Evolutionary conservation across 2,888 invertebrate genomes (phyloP).

Genomic region (Heliconius cydno): DNA sequence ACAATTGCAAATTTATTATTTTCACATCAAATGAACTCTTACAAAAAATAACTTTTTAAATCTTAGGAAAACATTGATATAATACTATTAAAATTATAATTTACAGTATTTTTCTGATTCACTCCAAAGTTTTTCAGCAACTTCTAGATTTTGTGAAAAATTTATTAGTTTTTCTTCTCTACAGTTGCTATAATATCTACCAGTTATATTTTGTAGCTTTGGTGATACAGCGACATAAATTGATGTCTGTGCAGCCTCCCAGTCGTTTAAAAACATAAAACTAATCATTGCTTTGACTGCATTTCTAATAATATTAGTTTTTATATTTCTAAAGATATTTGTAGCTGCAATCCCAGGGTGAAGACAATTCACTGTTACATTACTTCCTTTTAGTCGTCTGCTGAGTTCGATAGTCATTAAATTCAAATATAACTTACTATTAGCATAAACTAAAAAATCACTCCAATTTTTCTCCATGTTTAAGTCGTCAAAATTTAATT

Average conservation of each 20-base stretch:
- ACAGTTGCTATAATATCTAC: conserved; percentile 17
- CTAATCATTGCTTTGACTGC: not conserved
- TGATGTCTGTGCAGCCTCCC: conserved; percentile 24
- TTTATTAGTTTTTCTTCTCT: not conserved
- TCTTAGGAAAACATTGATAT: not conserved
- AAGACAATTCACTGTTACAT: conserved; percentile 84
- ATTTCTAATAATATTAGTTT: not conserved
- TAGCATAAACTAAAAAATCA: conserved; percentile 43
- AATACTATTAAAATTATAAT: not conserved
- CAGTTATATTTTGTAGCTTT: conserved; percentile 7
- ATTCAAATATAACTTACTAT: conserved; percentile 79
- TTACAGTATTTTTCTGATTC: conserved; percentile 7
- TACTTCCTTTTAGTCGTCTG: conserved; percentile 73
- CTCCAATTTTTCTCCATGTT: conserved; percentile 39
- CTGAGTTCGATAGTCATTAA: conserved; percentile 81
- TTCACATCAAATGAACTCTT: not conserved
- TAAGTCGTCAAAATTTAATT: conserved; percentile 43
- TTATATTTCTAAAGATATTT: conserved; percentile 25
- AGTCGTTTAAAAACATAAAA: not conserved
- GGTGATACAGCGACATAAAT: conserved; percentile 16
- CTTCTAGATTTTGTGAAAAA: not conserved
- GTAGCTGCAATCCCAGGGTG: conserved; percentile 80
- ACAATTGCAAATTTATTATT: not conserved
- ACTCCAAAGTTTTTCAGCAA: conserved; percentile 9
- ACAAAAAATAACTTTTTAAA: not conserved